Conservation (phyloP, 2,113 vertebrate genomes). For the Ctenomys sociabilis region DNA sequence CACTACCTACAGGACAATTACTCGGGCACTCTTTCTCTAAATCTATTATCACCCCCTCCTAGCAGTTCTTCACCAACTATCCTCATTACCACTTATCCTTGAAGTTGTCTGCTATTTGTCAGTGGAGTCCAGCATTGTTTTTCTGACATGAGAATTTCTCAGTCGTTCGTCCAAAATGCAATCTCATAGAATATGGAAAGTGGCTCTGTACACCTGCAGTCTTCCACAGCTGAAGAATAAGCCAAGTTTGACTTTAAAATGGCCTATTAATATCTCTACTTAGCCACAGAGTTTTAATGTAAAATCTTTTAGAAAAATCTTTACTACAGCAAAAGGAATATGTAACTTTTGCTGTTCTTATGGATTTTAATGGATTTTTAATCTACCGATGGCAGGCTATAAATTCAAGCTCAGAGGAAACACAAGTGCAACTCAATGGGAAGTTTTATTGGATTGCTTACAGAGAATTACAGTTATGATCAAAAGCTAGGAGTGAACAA, state of each 20-base stretch:
- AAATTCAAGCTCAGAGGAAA: slow-evolving; percentile 84
- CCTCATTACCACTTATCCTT: slow-evolving; percentile 56
- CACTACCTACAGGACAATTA: neutral
- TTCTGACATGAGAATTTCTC: slow-evolving; percentile 46
- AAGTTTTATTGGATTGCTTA: slow-evolving; percentile 83
- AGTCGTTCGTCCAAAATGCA: slow-evolving; percentile 55
- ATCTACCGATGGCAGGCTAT: slow-evolving; percentile 81
- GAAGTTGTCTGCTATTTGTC: slow-evolving; percentile 54
- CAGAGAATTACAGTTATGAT: slow-evolving; percentile 81
- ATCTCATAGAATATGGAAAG: neutral
- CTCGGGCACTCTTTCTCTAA: slow-evolving; percentile 13
- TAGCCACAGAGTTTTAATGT: slow-evolving; percentile 81
- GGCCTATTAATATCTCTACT: slow-evolving; percentile 79
- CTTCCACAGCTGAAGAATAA: slow-evolving; percentile 14
- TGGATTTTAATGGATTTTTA: slow-evolving; percentile 88
- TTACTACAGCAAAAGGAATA: slow-evolving; percentile 79
- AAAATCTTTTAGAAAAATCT: slow-evolving; percentile 84
- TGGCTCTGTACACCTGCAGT: neutral
- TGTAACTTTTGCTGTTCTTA: slow-evolving; percentile 79
- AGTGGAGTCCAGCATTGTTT: slow-evolving; percentile 63
- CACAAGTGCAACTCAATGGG: slow-evolving; percentile 77
- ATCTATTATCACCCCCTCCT: slow-evolving; percentile 58
- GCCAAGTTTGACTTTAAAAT: slow-evolving; percentile 72
- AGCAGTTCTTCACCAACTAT: neutral
- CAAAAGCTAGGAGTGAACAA: slow-evolving; percentile 63